Conservation (phyloP, 2,797 vertebrate species). For the Lates japonicus region DNA sequence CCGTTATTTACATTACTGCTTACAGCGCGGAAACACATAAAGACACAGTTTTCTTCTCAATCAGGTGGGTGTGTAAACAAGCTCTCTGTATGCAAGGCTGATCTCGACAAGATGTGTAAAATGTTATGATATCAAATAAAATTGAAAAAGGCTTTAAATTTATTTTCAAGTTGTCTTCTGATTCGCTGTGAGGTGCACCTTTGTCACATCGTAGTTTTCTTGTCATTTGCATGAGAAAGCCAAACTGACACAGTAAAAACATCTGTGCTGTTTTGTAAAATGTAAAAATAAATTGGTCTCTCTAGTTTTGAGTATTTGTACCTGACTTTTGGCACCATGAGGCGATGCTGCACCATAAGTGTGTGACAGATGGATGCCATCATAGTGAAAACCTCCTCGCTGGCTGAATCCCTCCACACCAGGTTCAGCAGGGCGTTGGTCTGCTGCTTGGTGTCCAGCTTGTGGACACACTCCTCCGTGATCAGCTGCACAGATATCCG, state of each 20-base stretch:
- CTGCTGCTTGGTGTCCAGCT: constrained; percentile 96
- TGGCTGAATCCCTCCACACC: constrained; percentile 97
- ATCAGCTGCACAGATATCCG: constrained; percentile 93
- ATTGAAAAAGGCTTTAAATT: constrained; percentile 19
- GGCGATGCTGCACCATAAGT: constrained; percentile 97
- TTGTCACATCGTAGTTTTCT: background rate
- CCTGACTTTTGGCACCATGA: constrained; percentile 99
- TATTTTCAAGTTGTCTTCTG: constrained; percentile 9
- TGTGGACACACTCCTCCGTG: constrained; percentile 95
- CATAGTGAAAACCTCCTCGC: constrained; percentile 96
- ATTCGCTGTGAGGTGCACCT: background rate
- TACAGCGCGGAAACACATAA: constrained; percentile 76
- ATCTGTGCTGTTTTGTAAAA: background rate
- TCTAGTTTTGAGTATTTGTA: constrained; percentile 53
- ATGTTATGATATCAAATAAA: constrained; percentile 50
- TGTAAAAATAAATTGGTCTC: background rate
- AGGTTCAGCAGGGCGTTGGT: constrained; percentile 94
- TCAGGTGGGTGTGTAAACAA: constrained; percentile 65
- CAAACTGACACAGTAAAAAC: background rate
- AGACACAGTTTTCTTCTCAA: constrained; percentile 68
- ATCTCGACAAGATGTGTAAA: constrained; percentile 20
- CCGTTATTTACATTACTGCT: constrained; percentile 88
- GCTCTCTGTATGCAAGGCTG: constrained; percentile 11
- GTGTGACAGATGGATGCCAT: constrained; percentile 99
- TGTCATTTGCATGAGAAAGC: background rate